Evolutionary conservation across 2,113 vertebrate species (phyloP), one percentile per base, ranked within the genome.

Genomic region (Lycaon pictus): DNA sequence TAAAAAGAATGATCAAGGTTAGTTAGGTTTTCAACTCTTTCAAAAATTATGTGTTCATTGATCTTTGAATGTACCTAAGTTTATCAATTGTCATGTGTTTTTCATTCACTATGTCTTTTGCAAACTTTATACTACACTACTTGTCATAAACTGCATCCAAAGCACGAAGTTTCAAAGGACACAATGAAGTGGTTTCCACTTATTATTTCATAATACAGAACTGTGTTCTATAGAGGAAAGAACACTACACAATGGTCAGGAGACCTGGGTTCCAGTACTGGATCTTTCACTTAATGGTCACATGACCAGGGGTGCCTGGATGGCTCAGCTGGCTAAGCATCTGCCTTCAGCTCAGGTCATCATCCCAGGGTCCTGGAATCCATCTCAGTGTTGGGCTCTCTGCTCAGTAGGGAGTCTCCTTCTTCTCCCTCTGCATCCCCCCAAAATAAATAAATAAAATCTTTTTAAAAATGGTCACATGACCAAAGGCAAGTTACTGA

Each of bases 111-210:
- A 11, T 79, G 37, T 48, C 17, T 74, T 95, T 74, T 72, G 25
- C 29, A 86, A 65, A 90, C 27, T 56, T 58, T 81, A 89, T 9
- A 93, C 48, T 72, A n/a, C 35, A 53, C 12, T 65, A 55, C 55
- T 95, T 93, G 11, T 58, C 62, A 90, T 71, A 82, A 25, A 37
- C 48, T 86, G 3, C 12, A 71, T 53, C 29, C 58, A 81, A 79
- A 85, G 37, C 74, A 65, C 90, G 71, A 93, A 95, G 60, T 72
- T 93, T 76, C 37, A 77, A 82, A 95, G 77, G 51, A 16, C 12
- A 88, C 76, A 90, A 65, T 80, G 55, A 93, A 11, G 9, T 88
- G 82, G 16, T 92, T 92, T 95, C 53, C n/a, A 91, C 32, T 89
- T 81, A 93, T 1, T 37, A 86, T 74, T 81, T 97, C 23, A 7